phyloP scores from a whole-genome alignment of 2,113 vertebrate genomes.

The Hemiscyllium ocellatum region DNA sequence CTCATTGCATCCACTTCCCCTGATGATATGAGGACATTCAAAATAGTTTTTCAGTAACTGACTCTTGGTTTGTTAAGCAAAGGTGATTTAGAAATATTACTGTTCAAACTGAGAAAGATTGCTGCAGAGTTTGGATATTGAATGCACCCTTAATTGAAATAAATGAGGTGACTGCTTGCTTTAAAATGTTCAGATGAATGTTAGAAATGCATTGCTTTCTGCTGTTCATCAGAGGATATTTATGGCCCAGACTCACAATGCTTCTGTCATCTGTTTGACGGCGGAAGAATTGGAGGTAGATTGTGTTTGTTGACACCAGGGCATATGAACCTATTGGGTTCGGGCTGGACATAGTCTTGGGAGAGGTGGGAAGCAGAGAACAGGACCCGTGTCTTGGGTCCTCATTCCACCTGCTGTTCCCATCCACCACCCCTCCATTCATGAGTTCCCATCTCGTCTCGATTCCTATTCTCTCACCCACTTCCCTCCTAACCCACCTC shows the following conservation, averaged over 20 bases:
- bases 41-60: neutral
- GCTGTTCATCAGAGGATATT: neutral
- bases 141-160: slow-evolving; percentile 15
- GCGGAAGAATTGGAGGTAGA: neutral
- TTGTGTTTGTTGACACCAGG: no score
- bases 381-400: no score
- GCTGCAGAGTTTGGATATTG: neutral
- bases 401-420: no score
- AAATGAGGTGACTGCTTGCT: neutral
- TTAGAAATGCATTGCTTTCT: neutral
- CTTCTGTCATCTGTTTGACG: neutral
- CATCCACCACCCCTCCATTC: no score
- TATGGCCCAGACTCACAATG: neutral
- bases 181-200: neutral
- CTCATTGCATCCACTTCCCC: neutral
- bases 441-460: no score
- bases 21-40: neutral
- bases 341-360: no score
- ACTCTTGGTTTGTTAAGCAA: neutral
- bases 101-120: neutral
- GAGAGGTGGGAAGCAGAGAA: no score
- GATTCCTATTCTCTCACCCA: no score
- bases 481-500: no score
- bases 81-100: neutral
- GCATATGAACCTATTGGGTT: no score